A percentile compares a stretch with the other conserved stretches of the same genome.
These are phyloP conservation scores for Ooceraea biroi DNA, from an alignment of 1,140 invertebrate species.

Conservation along the genomic window DNA sequence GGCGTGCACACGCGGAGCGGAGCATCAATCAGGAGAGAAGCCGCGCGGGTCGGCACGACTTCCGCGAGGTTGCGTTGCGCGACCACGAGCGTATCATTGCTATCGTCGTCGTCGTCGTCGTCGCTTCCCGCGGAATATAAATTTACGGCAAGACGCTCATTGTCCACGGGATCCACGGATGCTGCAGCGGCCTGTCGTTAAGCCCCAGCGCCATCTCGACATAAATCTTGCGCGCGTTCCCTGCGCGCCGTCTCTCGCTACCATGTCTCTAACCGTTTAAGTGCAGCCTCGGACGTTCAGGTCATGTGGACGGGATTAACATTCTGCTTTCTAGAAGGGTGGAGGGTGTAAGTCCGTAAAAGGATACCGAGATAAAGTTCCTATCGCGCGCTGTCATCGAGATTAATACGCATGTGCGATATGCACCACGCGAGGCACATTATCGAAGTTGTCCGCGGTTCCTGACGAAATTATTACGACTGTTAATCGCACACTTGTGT, in stretches of 20 bases:
- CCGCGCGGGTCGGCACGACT: conserved; percentile 55
- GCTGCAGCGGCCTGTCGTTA: conserved; percentile 45
- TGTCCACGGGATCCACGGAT: conserved; percentile 49
- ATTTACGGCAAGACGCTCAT: conserved; percentile 57
- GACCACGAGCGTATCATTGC: conserved; percentile 30
- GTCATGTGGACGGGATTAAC: too few relatives aligned
- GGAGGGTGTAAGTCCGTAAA: too few relatives aligned
- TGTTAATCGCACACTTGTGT: too few relatives aligned
- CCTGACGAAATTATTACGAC: too few relatives aligned
- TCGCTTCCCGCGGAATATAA: conserved; percentile 66
- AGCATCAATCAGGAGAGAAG: conserved; percentile 69
- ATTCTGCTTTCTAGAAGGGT: too few relatives aligned
- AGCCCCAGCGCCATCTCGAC: conserved; percentile 34
- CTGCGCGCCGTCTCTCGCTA: background rate
- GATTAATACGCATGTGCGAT: too few relatives aligned
- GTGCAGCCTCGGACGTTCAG: background rate
- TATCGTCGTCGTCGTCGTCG: conserved; percentile 18
- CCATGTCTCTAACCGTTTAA: background rate
- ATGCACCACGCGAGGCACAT: too few relatives aligned
- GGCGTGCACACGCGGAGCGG: conserved; percentile 58
- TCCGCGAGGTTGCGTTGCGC: conserved; percentile 32
- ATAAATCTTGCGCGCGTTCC: conserved; percentile 48
- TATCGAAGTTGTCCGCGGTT: too few relatives aligned
- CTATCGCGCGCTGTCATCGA: too few relatives aligned
- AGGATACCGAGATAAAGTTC: too few relatives aligned